Percentiles rank a stretch among this genome's conserved stretches.
Conservation (phyloP, 1,140 invertebrate genomes). For the Leptinotarsa undecemlineata region DNA sequence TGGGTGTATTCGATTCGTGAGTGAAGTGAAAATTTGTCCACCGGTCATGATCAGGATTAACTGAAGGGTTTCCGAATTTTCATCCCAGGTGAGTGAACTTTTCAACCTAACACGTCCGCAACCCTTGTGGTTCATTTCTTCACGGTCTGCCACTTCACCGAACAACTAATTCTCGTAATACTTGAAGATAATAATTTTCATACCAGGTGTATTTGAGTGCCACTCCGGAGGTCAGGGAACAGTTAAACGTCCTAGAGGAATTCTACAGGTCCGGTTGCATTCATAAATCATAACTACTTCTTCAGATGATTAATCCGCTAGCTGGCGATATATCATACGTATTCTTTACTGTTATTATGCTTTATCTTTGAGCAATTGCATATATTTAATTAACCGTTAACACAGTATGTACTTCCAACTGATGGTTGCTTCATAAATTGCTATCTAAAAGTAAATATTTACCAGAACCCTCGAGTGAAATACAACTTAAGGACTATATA, state of each 20-base stretch:
- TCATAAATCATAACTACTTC: conserved; percentile 12
- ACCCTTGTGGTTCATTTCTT: conserved; percentile 7
- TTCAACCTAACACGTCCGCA: conserved; percentile 11
- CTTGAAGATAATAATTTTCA: no score
- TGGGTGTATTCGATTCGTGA: conserved; percentile 20
- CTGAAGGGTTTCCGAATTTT: conserved; percentile 10
- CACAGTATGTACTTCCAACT: not conserved
- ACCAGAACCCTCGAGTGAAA: not conserved
- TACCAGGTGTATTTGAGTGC: no score
- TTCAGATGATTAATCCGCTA: conserved; percentile 13
- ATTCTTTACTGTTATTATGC: conserved; percentile 17
- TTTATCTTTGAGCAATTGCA: conserved; percentile 19
- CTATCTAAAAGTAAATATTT: not conserved
- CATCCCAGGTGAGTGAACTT: conserved; percentile 10
- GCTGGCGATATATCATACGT: not conserved
- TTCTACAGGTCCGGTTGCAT: no score
- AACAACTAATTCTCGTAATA: no score
- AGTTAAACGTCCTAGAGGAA: no score
- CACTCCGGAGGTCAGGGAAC: not conserved
- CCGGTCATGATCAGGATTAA: conserved; percentile 29
- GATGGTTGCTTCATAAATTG: not conserved
- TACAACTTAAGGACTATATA: not conserved
- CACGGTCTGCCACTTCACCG: conserved; percentile 21
- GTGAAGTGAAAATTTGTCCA: conserved; percentile 11
- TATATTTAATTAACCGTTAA: conserved; percentile 20